These are phyloP conservation scores for Chlamydotis undulata DNA, from an alignment of 2,113 vertebrate species.

Conservation along the genomic window DNA sequence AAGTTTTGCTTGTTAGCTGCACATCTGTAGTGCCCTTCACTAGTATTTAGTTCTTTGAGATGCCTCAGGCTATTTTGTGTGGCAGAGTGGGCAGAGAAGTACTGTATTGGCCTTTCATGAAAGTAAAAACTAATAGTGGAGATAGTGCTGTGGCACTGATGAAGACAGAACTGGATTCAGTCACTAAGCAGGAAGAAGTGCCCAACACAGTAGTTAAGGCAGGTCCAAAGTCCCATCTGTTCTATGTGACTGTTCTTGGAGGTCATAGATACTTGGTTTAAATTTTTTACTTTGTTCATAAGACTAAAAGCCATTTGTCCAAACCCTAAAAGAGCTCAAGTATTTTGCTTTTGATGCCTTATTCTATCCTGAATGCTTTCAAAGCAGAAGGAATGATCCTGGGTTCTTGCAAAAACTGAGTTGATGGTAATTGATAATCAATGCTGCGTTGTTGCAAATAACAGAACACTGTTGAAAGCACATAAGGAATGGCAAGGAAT, in stretches of 20 bases:
- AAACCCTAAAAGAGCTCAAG: neutral
- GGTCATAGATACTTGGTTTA: neutral
- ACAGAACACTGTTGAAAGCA: neutral
- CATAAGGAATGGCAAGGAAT: accelerated
- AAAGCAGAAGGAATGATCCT: neutral
- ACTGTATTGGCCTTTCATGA: neutral
- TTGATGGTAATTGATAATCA: neutral
- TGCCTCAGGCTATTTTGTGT: neutral
- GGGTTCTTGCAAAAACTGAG: neutral
- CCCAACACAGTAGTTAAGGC: neutral
- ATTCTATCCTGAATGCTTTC: neutral
- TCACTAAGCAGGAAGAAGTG: constrained; percentile 2
- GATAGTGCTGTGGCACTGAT: neutral
- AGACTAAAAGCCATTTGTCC: neutral
- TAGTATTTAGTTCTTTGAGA: neutral
- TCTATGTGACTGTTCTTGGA: neutral
- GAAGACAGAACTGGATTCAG: neutral
- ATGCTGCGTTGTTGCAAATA: neutral
- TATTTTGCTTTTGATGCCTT: neutral
- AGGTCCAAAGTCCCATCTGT: constrained; percentile 28
- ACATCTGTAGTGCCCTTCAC: neutral
- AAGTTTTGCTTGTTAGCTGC: neutral
- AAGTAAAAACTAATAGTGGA: neutral
- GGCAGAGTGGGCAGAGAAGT: neutral
- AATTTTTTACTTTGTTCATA: neutral